These are phyloP conservation scores for Digitonthophagus gazella DNA, from an alignment of 2,888 invertebrate genomes.

Conservation along the genomic window DNA sequence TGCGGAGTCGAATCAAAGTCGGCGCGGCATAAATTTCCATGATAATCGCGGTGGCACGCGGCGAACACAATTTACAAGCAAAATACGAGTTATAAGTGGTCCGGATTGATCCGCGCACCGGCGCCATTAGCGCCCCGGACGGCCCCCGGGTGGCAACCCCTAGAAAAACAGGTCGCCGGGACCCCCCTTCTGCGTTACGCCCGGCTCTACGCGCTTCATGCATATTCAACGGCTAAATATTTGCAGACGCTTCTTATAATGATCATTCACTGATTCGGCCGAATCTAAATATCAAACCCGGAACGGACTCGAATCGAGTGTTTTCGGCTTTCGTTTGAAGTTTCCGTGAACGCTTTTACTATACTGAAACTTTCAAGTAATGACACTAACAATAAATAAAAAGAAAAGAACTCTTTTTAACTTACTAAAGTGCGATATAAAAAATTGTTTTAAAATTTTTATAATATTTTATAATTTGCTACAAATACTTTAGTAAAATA, in stretches of 20 bases:
- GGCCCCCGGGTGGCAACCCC: slow-evolving; percentile 25
- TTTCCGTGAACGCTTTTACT: not conserved
- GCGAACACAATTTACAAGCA: slow-evolving; percentile 43
- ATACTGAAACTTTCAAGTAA: too few species aligned
- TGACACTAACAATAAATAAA: too few species aligned
- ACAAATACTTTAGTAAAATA: too few species aligned
- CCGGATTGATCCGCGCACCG: slow-evolving; percentile 40
- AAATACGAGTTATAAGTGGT: slow-evolving; percentile 44
- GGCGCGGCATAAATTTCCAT: slow-evolving; percentile 41
- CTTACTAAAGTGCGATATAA: too few species aligned
- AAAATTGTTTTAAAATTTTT: too few species aligned
- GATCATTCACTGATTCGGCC: slow-evolving; percentile 44
- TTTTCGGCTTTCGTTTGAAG: not conserved
- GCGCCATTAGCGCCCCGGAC: slow-evolving; percentile 39
- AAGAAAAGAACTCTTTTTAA: too few species aligned
- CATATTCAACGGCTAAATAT: slow-evolving; percentile 52
- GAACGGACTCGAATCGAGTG: not conserved
- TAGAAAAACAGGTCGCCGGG: slow-evolving; percentile 4
- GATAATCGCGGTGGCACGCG: slow-evolving; percentile 37
- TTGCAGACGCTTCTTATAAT: slow-evolving; percentile 51
- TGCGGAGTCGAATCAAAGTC: slow-evolving; percentile 29
- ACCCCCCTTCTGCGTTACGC: slow-evolving; percentile 29
- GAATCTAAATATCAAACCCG: slow-evolving; percentile 30
- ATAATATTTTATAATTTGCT: too few species aligned
- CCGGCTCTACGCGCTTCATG: slow-evolving; percentile 42